phyloP scores from a whole-genome alignment of 2,113 vertebrate genomes.

The Neodon shergylaensis region DNA sequence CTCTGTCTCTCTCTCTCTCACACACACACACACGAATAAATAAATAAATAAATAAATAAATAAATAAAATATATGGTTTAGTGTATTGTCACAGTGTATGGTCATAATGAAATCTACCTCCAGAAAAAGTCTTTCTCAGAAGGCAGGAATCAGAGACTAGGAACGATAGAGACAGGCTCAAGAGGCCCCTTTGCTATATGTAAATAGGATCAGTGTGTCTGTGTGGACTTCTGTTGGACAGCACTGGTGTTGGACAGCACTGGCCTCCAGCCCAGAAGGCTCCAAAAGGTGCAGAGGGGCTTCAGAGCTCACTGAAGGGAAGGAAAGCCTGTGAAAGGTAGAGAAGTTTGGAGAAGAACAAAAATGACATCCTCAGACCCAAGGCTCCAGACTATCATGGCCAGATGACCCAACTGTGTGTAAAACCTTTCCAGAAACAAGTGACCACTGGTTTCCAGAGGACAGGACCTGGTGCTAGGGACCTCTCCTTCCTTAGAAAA shows the following conservation, averaged over 20 bases:
- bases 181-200: not conserved
- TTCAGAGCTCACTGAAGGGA: rapidly evolving
- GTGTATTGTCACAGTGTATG: not conserved
- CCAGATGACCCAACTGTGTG: not conserved
- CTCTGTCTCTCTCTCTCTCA: too few species aligned
- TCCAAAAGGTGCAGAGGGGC: not conserved
- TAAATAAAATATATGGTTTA: not conserved
- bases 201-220: not conserved
- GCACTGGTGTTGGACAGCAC: too few species aligned
- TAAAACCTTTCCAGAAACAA: not conserved
- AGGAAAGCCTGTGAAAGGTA: too few species aligned
- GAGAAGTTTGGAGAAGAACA: not conserved
- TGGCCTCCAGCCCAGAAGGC: not conserved
- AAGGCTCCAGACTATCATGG: rapidly evolving
- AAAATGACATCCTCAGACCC: not conserved
- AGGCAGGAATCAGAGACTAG: not conserved
- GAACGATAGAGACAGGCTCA: too few species aligned
- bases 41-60: not conserved
- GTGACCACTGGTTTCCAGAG: too few species aligned
- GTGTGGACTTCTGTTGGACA: not conserved
- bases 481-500: not conserved
- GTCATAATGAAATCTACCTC: not conserved
- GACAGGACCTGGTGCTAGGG: not conserved
- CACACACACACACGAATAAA: too few species aligned
- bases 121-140: not conserved